Evolutionary conservation across 2,888 invertebrate species (phyloP), one percentile per base, ranked within the genome.

Genomic region (Sesamia inferens): DNA sequence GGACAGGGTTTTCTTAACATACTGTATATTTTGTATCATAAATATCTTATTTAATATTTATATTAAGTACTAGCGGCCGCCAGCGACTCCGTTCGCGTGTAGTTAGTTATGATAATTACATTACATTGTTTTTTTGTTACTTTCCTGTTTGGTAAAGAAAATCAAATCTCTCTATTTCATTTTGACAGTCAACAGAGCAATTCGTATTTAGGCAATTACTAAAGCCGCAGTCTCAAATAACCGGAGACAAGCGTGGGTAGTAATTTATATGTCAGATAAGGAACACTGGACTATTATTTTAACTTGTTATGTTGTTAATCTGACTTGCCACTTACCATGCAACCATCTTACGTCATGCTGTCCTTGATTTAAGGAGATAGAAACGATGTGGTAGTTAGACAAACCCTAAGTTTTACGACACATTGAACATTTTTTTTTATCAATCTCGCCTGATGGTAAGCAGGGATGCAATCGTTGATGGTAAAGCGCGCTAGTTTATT

Each of bases 271-370:
- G 54, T 59, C 31, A 47, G 55, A 57, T 47, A 63, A 51, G 16
- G 61, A 75, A 61, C 42, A 47, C 24, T 69, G 16, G 16, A 47
- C 44, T 51, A 39, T 54, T 74, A 47, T 62, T 75, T 2, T 31
- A 80, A 55, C 64, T 51, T 64, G 68, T 75, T 54, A 61, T 68
- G 39, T 61, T 13, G 44, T 65, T 79, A 61, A 75, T 68, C 76
- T 70, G 39, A 14, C 19, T 51, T 42, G 58, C 44, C 39, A 54
- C 39, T 24, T 31, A 31, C 31, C 31, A 31, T 31, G 31, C 3
- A 31, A 31, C 31, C 31, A n/a, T 68, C 59, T 74, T 55, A 75
- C 24, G 55, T 78, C 63, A 72, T 19, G 14, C 8, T 51, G 24
- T 75, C 31, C n/a, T 76, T 57, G 24, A 67, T 76, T 58, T 67